These are phyloP conservation scores for Muscina levida DNA, from an alignment of 2,888 invertebrate species.

Conservation along the genomic window DNA sequence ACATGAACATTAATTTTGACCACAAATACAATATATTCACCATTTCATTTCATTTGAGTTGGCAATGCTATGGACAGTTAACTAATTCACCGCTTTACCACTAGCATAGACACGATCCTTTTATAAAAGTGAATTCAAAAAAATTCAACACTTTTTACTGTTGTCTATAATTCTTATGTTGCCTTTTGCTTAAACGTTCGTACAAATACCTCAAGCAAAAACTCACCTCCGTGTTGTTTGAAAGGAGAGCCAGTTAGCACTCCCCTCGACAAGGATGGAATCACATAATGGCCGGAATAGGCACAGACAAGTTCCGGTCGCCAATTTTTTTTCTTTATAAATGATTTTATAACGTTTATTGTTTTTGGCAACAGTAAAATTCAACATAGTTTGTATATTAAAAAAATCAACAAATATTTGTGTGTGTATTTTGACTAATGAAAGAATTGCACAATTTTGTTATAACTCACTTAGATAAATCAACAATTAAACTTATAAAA, in stretches of 20 bases:
- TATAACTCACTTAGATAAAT: neutral
- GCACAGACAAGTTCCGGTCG: conserved; percentile 78
- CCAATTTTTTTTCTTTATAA: conserved; percentile 71
- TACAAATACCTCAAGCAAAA: conserved; percentile 57
- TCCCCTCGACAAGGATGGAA: conserved; percentile 98
- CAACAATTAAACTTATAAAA: conserved; percentile 29
- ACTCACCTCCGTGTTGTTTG: conserved; percentile 88
- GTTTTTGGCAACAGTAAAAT: too few species aligned
- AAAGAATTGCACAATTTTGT: neutral
- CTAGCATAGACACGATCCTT: conserved; percentile 36
- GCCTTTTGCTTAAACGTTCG: conserved; percentile 53
- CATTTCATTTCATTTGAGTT: too few species aligned
- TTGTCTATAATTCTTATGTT: conserved; percentile 71
- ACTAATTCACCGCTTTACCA: neutral
- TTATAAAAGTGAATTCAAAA: neutral
- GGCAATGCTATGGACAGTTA: neutral
- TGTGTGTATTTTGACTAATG: conserved; percentile 10
- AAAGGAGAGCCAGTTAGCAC: conserved; percentile 99
- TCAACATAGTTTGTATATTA: neutral
- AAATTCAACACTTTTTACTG: too few species aligned
- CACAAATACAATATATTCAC: too few species aligned
- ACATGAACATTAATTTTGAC: too few species aligned
- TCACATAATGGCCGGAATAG: conserved; percentile 81
- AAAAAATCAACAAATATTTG: conserved; percentile 11
- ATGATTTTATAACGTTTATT: too few species aligned